Percentiles rank a stretch among this genome's conserved stretches.
Conservation (phyloP, 2,113 vertebrate genomes). For the Microtus oregoni region DNA sequence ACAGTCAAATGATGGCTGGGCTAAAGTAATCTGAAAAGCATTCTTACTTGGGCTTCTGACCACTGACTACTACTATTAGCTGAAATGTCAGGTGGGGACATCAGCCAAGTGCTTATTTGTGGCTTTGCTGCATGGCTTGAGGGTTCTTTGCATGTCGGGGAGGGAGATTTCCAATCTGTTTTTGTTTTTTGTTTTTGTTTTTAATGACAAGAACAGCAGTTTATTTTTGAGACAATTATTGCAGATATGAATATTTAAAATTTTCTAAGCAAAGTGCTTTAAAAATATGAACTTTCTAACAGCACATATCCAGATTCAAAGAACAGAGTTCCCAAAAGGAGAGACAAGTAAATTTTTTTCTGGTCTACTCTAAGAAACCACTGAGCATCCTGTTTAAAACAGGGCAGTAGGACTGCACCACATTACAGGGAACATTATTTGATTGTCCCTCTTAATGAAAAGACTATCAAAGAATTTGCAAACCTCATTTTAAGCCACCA, state of each 20-base stretch:
- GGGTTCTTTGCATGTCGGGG: too few relatives aligned
- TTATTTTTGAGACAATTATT: constrained; percentile 82
- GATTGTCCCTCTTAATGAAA: neutral
- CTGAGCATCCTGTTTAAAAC: neutral
- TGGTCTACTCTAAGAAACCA: neutral
- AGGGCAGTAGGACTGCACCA: neutral
- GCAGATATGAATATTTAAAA: constrained; percentile 82
- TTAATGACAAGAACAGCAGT: constrained; percentile 82
- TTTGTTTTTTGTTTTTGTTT: neutral
- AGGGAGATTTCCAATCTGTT: constrained; percentile 70
- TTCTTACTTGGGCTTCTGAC: neutral
- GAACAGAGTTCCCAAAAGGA: neutral
- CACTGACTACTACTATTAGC: neutral
- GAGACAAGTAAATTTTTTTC: neutral
- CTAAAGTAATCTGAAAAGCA: neutral
- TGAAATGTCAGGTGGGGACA: neutral
- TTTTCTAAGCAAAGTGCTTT: constrained; percentile 81
- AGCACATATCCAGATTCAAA: neutral
- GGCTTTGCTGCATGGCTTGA: neutral
- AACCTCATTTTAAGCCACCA: neutral
- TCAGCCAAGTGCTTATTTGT: neutral
- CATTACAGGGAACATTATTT: neutral
- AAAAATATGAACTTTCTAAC: constrained; percentile 46
- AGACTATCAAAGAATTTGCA: constrained; percentile 7
- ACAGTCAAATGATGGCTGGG: neutral